These are phyloP conservation scores for Heliothis virescens DNA, from an alignment of 1,140 invertebrate species.

Conservation along the genomic window DNA sequence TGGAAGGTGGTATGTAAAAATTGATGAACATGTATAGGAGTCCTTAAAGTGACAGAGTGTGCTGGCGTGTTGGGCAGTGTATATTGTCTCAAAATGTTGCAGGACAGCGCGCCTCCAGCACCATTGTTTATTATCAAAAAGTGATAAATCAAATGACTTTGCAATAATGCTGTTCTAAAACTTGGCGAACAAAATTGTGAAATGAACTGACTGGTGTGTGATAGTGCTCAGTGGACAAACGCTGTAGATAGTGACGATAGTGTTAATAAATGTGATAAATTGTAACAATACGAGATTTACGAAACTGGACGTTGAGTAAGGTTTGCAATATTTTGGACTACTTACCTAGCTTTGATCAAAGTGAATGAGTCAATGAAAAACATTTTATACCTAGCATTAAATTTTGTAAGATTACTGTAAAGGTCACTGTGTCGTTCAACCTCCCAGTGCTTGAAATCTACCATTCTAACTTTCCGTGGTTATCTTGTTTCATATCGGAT, in stretches of 20 bases:
- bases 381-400: background rate
- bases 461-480: background rate
- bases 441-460: background rate
- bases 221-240: constrained; percentile 63
- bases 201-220: constrained; percentile 63
- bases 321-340: constrained; percentile 19
- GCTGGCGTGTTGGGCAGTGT: constrained; percentile 83
- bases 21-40: constrained; percentile 86
- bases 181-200: constrained; percentile 57
- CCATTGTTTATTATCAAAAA: constrained; percentile 85
- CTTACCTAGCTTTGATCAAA: background rate
- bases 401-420: constrained; percentile 3
- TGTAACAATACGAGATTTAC: constrained; percentile 1
- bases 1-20: constrained; percentile 87
- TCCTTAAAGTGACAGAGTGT: constrained; percentile 86
- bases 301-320: constrained; percentile 16
- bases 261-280: constrained; percentile 41
- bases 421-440: no score
- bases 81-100: constrained; percentile 85
- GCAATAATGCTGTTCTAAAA: constrained; percentile 73
- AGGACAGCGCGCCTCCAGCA: constrained; percentile 70
- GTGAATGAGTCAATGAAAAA: background rate
- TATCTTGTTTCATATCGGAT: no score
- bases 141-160: constrained; percentile 85
- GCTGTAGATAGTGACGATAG: constrained; percentile 40